A percentile compares a stretch with the other conserved stretches of the same genome.
Conservation (phyloP, 2,113 vertebrate species). For the Tetraodon nigroviridis region DNA sequence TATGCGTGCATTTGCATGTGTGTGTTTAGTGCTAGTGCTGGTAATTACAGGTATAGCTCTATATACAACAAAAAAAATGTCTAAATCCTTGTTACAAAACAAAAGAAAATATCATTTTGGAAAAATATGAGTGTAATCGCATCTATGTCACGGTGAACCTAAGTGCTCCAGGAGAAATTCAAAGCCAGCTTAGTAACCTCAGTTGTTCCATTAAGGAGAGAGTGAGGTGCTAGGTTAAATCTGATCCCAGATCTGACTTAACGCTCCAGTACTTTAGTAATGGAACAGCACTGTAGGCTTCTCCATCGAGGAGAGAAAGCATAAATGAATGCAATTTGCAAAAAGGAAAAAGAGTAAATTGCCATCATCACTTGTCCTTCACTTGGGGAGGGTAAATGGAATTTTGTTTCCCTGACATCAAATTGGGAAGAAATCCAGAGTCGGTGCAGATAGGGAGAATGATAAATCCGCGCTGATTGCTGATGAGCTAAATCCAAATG, state of each 20-base stretch:
- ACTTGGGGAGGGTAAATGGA: conserved; percentile 32
- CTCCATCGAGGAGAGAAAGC: conserved; percentile 1
- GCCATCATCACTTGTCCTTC: conserved; percentile 44
- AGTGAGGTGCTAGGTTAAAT: conserved; percentile 21
- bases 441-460: conserved; percentile 30
- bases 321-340: conserved; percentile 28
- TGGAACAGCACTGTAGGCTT: conserved; percentile 29
- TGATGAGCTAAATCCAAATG: conserved; percentile 47
- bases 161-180: too few relatives aligned
- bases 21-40: too few relatives aligned
- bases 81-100: too few relatives aligned
- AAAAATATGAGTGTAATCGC: too few relatives aligned
- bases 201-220: conserved; percentile 8
- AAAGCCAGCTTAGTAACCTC: neutral
- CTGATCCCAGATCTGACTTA: conserved; percentile 29
- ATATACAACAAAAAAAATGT: too few relatives aligned
- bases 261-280: conserved; percentile 36
- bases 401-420: conserved; percentile 26
- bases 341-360: conserved; percentile 26
- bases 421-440: conserved; percentile 32
- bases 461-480: conserved; percentile 27
- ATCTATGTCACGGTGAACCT: too few relatives aligned
- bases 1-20: too few relatives aligned
- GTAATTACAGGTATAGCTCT: too few relatives aligned
- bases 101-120: too few relatives aligned